Evolutionary conservation across 2,888 invertebrate genomes (phyloP), one percentile per base, ranked within the genome.

Genomic region (Zaprionus obscuricornis): DNA sequence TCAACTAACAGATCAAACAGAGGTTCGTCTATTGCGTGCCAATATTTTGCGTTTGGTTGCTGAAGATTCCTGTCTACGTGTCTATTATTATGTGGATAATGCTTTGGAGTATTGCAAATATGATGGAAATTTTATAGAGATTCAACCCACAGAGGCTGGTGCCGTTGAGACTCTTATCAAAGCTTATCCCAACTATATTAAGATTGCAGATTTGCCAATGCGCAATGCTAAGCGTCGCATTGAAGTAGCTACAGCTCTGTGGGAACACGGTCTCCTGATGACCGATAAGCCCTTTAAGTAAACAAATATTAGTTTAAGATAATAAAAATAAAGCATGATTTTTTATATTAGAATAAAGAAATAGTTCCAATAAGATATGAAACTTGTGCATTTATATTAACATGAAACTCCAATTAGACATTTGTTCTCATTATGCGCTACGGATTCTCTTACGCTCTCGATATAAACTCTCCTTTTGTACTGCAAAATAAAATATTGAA

Each of bases 61-160:
- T 14, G 95, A 96, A 0, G 66, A 57, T 1, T 4, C 5, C 14
- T 78, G 76, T 0, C 90, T 94, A 13, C 92, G 93, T 40, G 84
- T 98, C 22, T 98, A 97, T 90, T 96, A 96, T 89, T 94, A 94
- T 67, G 91, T 94, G 33, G 96, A 97, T 85, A 98, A 98, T 90
- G 94, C 95, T 0, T 92, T 95, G 66, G 94, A 95, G 76, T 97
- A 97, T 87, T 96, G 96, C 87, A 96, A 94, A 24, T 94, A 93
- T 87, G 96, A 97, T 22, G 92, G 93, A 1, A 94, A 95, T 77
- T 94, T 92, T 87, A 89, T 98, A 60, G 96, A 96, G 87, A 92
- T 98, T 58, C 93, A 94, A 7, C 91, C 92, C 1, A 92, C 93
- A 1, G 91, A 94, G 65, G 94, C 95, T 0, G 93, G 93, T 1